Evolutionary conservation across 2,113 vertebrate species (phyloP), one percentile per base, ranked within the genome.

Genomic region (Cyprinodon tularosa): DNA sequence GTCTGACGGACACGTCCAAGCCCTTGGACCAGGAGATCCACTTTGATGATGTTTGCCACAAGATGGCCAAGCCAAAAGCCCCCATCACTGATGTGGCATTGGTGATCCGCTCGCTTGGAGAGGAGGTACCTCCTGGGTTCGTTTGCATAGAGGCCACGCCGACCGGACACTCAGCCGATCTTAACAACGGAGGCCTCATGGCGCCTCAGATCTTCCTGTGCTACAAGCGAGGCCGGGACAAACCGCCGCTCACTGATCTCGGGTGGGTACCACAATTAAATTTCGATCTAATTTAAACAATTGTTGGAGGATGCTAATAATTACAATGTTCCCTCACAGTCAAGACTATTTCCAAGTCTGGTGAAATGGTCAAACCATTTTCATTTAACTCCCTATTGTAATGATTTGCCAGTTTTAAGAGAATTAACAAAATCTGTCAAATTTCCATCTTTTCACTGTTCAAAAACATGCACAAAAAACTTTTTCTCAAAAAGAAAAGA

Each of bases 11-110:
- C 76, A 90, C 94, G 48, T 98, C 97, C 70, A 98, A 95, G 82
- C 98, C 97, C 3, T 93, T 98, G 74, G 98, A 99, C 86, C 97
- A 99, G 89, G 96, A 99, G 92, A 95, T 97, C 91, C 96, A 96
- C 86, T 97, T 96, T 88, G 95, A 98, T 9, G 97, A 98, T 60
- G 95, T 92, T 82, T 97, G 96, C 90, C 97, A 97, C 90, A 96
- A 97, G 92, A 95, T 83, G 4, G 96, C 96, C 66, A 96, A 94
- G 85, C 96, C 96, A 0, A 96, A 96, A 93, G 96, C 97, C 3
- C 98, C 98, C 71, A 95, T 99, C 90, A 99, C 97, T 4, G 98
- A 99, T 39, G 95, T 99, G 79, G 94, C 96, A 11, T 95, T 99
- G 79, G 96, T 99, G 74, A 96, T 97, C 78, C 98, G 95, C 83